Evolutionary conservation across 1,140 invertebrate genomes (phyloP).

Genomic region (Capitella teleta): DNA sequence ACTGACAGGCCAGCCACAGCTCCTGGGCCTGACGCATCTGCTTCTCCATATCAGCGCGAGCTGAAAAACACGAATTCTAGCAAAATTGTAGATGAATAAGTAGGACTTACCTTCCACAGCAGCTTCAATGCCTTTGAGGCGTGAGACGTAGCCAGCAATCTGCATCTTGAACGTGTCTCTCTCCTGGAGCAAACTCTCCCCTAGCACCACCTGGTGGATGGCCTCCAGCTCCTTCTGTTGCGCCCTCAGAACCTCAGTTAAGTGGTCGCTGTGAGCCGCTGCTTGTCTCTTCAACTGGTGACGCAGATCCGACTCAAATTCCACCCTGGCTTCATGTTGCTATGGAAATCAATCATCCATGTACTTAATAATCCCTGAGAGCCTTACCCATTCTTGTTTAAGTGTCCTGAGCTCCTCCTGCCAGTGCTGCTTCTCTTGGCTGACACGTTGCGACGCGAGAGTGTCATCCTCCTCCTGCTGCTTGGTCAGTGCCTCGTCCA

Average conservation of each 20-base stretch:
- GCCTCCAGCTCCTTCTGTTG: constrained; percentile 60
- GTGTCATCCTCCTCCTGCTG: constrained; percentile 31
- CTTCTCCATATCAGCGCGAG: constrained; percentile 65
- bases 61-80: constrained; percentile 43
- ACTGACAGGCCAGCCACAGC: constrained; percentile 83
- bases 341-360: constrained; percentile 23
- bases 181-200: constrained; percentile 52
- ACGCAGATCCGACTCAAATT: constrained; percentile 62
- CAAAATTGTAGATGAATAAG: no score
- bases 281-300: constrained; percentile 65
- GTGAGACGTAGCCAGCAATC: constrained; percentile 66
- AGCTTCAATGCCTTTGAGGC: constrained; percentile 74
- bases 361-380: neutral
- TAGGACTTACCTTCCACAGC: constrained; percentile 63
- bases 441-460: constrained; percentile 18
- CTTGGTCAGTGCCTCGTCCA: constrained; percentile 27
- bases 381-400: constrained; percentile 33
- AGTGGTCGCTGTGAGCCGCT: constrained; percentile 70
- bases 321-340: constrained; percentile 52
- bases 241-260: constrained; percentile 57
- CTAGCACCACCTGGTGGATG: constrained; percentile 50
- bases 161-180: constrained; percentile 59
- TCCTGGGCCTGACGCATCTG: constrained; percentile 68
- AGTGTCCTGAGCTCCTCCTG: constrained; percentile 24
- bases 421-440: constrained; percentile 21